Percentiles rank a stretch among this genome's conserved stretches.
Evolutionary conservation across 1,140 invertebrate species (phyloP).

Genomic region (Drosophila funebris): DNA sequence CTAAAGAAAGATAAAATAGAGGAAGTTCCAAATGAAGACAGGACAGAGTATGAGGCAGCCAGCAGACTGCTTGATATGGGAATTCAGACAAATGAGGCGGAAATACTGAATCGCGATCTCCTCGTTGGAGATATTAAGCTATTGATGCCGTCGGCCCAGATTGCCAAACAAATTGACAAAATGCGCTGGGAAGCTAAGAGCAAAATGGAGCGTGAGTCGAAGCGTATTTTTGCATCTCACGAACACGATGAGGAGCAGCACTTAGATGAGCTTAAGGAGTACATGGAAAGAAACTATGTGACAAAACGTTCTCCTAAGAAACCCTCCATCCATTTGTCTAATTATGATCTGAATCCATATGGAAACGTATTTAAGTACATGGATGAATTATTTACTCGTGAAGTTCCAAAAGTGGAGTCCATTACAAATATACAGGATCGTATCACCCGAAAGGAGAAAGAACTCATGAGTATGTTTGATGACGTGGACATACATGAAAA

Average conservation of each 20-base stretch:
- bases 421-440: conserved; percentile 64
- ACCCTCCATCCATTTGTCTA: conserved; percentile 9
- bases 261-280: conserved; percentile 68
- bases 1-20: conserved; percentile 13
- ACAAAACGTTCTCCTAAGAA: conserved; percentile 61
- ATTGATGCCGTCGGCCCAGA: conserved; percentile 43
- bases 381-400: conserved; percentile 69
- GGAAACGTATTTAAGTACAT: conserved; percentile 66
- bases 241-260: conserved; percentile 64
- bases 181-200: conserved; percentile 28
- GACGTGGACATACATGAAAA: conserved; percentile 38
- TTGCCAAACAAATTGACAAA: conserved; percentile 50
- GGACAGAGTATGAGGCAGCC: background rate
- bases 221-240: conserved; percentile 57
- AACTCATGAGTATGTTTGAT: conserved; percentile 72
- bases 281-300: conserved; percentile 56
- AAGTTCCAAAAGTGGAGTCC: conserved; percentile 64
- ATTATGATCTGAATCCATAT: conserved; percentile 34
- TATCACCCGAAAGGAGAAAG: conserved; percentile 69
- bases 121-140: conserved; percentile 60
- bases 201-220: conserved; percentile 17
- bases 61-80: conserved; percentile 32
- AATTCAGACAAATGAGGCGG: conserved; percentile 73
- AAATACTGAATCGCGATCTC: conserved; percentile 63
- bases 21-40: background rate